A percentile compares a stretch with the other conserved stretches of the same genome.
These are phyloP conservation scores for Mystacornis crossleyi DNA, from an alignment of 2,113 vertebrate species.

Conservation along the genomic window DNA sequence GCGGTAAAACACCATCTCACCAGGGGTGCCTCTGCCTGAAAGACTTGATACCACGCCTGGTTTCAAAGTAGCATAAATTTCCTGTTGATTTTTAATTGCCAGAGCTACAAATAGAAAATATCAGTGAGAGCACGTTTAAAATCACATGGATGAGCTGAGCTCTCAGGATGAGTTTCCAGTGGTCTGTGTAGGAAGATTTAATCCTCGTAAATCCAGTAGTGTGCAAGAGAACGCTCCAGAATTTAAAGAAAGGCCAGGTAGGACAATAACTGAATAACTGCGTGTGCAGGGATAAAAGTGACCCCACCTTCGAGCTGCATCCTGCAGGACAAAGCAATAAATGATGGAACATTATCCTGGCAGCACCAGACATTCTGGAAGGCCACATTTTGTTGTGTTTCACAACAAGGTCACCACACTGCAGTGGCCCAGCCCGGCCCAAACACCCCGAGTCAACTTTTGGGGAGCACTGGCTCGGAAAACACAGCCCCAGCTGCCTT, in stretches of 20 bases:
- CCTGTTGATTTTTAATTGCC: neutral
- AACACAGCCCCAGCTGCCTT: neutral
- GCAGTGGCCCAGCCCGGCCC: neutral
- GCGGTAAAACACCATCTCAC: neutral
- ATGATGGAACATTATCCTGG: neutral
- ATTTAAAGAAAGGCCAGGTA: neutral
- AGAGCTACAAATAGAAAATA: neutral
- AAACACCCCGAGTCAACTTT: neutral
- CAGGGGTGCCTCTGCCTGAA: neutral
- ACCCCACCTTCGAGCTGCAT: neutral
- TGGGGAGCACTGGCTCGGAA: neutral
- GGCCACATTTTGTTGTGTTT: neutral
- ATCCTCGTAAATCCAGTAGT: neutral
- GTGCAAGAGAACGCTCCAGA: neutral
- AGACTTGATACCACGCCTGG: neutral
- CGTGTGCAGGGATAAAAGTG: neutral
- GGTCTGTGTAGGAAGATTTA: neutral
- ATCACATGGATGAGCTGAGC: neutral
- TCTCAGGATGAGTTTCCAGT: neutral
- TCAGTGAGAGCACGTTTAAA: neutral
- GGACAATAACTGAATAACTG: neutral
- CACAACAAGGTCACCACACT: neutral
- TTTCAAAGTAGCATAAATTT: neutral
- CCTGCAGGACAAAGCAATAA: neutral
- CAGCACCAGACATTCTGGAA: neutral